phyloP scores from a whole-genome alignment of 2,113 vertebrate species.

The Calidris pugnax region DNA sequence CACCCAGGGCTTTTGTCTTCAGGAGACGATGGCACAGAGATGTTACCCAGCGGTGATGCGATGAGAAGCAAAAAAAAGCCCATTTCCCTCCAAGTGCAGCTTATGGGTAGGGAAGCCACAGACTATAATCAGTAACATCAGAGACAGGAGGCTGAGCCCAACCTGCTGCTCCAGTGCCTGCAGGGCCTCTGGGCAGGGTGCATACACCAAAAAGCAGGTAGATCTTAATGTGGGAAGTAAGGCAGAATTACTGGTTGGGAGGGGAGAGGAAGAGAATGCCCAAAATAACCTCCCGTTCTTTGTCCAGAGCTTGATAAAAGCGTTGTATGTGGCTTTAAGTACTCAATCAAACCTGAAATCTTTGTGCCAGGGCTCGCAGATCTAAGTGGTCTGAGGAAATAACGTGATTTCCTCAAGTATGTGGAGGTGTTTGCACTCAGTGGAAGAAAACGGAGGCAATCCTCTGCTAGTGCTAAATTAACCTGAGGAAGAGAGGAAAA shows the following conservation, averaged over 20 bases:
- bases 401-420: neutral
- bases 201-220: neutral
- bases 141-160: neutral
- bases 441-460: neutral
- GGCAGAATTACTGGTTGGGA: neutral
- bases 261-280: fast-evolving
- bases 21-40: fast-evolving
- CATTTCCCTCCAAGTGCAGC: neutral
- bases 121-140: neutral
- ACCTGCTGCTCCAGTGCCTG: neutral
- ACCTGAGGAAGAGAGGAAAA: neutral
- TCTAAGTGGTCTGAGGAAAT: neutral
- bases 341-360: neutral
- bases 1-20: neutral
- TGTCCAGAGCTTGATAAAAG: neutral
- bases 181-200: neutral
- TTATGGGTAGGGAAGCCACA: neutral
- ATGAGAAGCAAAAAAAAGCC: neutral
- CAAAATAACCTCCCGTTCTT: neutral
- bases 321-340: neutral
- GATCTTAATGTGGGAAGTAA: neutral
- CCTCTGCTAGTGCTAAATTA: neutral
- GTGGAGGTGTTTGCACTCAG: neutral
- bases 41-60: too few relatives aligned
- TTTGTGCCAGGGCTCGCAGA: neutral